Evolutionary conservation across 2,113 vertebrate genomes (phyloP).

Genomic region (Corvus cornix): DNA sequence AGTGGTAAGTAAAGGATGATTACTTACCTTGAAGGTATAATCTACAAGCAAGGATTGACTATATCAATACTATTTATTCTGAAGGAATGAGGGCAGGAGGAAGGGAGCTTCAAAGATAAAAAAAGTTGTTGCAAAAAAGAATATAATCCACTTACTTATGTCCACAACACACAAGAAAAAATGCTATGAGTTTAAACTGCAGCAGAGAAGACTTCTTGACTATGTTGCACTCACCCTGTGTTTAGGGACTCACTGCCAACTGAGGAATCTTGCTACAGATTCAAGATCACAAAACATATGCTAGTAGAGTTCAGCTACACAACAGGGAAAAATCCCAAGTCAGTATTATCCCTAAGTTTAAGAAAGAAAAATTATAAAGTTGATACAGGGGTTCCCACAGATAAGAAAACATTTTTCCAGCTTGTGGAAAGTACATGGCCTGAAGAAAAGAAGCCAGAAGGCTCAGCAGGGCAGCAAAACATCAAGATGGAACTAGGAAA

Average conservation of each 20-base stretch:
- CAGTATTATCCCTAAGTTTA: neutral
- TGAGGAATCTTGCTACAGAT: neutral
- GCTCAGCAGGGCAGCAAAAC: neutral
- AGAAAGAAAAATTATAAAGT: neutral
- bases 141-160: neutral
- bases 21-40: neutral
- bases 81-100: neutral
- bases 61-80: neutral
- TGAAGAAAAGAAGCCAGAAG: neutral
- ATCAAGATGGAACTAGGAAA: constrained; percentile 2
- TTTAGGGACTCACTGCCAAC: neutral
- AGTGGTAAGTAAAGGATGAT: neutral
- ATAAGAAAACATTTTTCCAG: constrained; percentile 1
- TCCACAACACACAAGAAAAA: neutral
- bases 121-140: neutral
- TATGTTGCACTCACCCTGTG: neutral
- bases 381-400: neutral
- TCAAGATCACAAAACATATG: neutral
- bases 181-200: neutral
- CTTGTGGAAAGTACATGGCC: neutral
- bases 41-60: neutral
- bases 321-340: neutral
- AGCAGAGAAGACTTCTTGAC: neutral
- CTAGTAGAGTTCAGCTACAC: neutral
- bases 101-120: neutral